Conservation (phyloP, 2,797 vertebrate species). For the Rhinichthys osculus region DNA sequence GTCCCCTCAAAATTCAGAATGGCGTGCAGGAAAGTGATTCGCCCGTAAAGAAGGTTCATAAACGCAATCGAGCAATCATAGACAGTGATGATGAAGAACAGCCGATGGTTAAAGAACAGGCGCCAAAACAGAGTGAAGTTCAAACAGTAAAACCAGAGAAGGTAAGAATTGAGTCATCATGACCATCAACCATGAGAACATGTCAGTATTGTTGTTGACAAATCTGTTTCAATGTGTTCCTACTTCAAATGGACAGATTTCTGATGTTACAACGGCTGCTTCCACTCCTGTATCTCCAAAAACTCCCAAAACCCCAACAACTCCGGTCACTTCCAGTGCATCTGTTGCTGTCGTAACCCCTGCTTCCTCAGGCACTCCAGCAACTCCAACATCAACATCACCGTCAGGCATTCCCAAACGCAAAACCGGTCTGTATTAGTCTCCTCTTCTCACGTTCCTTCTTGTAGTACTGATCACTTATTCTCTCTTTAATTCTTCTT, state of each 20-base stretch:
- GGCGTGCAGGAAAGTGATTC: conserved; percentile 71
- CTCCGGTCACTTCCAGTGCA: conserved; percentile 54
- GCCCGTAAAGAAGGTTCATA: conserved; percentile 74
- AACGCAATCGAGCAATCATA: conserved; percentile 75
- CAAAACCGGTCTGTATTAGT: conserved; percentile 80
- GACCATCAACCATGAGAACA: too few species aligned
- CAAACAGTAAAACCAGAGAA: conserved; percentile 48
- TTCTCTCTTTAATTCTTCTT: neutral
- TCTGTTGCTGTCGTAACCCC: conserved; percentile 33
- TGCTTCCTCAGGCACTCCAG: conserved; percentile 58
- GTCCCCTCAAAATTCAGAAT: conserved; percentile 80
- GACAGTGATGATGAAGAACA: conserved; percentile 80
- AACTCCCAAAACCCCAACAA: conserved; percentile 60
- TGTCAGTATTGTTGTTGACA: neutral
- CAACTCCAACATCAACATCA: conserved; percentile 71
- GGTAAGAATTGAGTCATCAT: conserved; percentile 42
- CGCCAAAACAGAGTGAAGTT: conserved; percentile 41
- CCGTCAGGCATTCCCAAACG: conserved; percentile 80
- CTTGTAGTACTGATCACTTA: neutral
- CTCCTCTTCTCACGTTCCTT: neutral
- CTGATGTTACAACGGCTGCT: conserved; percentile 61
- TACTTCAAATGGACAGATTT: conserved; percentile 32
- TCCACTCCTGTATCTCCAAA: conserved; percentile 45
- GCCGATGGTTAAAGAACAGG: conserved; percentile 59
- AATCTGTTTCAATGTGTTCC: neutral